phyloP scores from a whole-genome alignment of 1,140 invertebrate species.

The Drosophila baimaii region DNA sequence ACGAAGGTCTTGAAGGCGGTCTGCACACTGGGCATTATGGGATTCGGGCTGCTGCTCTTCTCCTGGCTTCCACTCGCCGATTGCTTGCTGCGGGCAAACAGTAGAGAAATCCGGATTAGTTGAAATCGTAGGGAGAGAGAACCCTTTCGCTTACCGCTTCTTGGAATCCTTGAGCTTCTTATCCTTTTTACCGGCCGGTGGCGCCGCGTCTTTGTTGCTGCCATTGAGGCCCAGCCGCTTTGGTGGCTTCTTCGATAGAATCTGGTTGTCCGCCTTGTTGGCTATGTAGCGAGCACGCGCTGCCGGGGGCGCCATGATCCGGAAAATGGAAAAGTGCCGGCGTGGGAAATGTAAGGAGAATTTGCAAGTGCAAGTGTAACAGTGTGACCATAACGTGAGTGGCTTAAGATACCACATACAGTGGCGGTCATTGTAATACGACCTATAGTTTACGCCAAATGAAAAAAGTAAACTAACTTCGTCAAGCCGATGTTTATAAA shows the following conservation, averaged over 20 bases:
- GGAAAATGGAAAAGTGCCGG: conserved; percentile 14
- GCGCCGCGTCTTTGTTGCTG: conserved; percentile 31
- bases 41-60: conserved; percentile 42
- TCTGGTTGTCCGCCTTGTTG: conserved; percentile 80
- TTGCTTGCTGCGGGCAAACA: conserved; percentile 37
- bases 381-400: conserved; percentile 1
- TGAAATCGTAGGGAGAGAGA: not conserved
- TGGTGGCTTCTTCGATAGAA: conserved; percentile 73
- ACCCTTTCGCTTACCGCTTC: conserved; percentile 58
- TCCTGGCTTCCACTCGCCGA: conserved; percentile 16
- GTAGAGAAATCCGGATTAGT: not conserved
- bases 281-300: conserved; percentile 79
- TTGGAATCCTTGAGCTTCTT: conserved; percentile 61
- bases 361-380: conserved; percentile 5
- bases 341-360: conserved; percentile 22
- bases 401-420: not conserved
- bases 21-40: conserved; percentile 87
- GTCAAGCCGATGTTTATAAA: too few species aligned
- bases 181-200: conserved; percentile 44
- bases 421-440: not conserved
- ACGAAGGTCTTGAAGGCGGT: conserved; percentile 94
- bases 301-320: conserved; percentile 76
- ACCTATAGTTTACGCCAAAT: too few species aligned
- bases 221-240: conserved; percentile 62
- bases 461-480: too few species aligned